These are phyloP conservation scores for Quadroppia sp. DNA, from an alignment of 2,888 invertebrate genomes.

Conservation along the genomic window DNA sequence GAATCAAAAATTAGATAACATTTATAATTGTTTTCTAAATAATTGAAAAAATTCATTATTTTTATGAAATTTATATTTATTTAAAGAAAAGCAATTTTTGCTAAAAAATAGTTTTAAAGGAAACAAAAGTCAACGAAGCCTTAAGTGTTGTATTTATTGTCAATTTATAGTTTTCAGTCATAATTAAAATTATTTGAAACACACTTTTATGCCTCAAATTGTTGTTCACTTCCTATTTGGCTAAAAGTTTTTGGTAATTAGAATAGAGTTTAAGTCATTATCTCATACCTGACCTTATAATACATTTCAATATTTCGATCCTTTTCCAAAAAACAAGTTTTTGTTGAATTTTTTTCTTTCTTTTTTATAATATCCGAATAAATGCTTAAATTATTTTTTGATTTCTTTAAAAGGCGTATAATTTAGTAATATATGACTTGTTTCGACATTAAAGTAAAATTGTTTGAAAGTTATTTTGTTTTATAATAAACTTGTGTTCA, in stretches of 20 bases:
- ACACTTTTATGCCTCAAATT: background rate
- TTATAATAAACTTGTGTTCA: background rate
- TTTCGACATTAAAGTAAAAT: background rate
- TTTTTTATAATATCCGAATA: background rate
- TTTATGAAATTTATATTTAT: background rate
- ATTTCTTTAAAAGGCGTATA: conserved; percentile 12
- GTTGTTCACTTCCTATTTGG: conserved; percentile 6
- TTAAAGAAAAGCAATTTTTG: background rate
- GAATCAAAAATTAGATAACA: background rate
- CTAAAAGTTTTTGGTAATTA: background rate
- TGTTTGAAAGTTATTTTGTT: background rate
- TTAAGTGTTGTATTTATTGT: background rate
- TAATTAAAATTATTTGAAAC: background rate
- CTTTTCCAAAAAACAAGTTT: background rate
- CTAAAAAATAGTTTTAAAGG: background rate
- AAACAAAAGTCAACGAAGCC: conserved; percentile 8
- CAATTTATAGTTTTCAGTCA: background rate
- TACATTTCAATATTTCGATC: background rate
- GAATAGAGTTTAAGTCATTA: background rate
- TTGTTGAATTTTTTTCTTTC: background rate
- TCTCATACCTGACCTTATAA: conserved; percentile 19
- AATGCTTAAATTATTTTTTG: background rate
- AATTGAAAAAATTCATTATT: background rate
- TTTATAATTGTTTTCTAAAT: background rate
- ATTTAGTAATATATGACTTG: background rate